Evolutionary conservation across 2,888 invertebrate genomes (phyloP), one percentile per base, ranked within the genome.

Genomic region (Caradrina kadenii): DNA sequence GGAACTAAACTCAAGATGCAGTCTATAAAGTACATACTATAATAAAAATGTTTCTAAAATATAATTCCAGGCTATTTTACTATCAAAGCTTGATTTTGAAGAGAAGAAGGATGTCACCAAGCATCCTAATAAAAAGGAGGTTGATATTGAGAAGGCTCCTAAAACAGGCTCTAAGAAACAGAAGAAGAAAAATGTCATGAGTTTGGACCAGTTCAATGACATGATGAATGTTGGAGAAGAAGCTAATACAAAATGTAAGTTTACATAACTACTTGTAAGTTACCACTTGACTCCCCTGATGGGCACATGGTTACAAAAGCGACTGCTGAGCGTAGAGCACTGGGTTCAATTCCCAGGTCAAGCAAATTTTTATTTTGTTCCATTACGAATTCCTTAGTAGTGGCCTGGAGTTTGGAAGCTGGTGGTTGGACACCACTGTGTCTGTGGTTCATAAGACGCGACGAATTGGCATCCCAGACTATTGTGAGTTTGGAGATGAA

Each of bases 1-100:
- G 35, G 35, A 35, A 7, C 35, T 35, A 35, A 8, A 8, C 35
- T 8, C 35, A 6, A 35, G 13, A 42, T 42, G 13, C 42, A 13
- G 42, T 42, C 35, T 42, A 42, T 4, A 10, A 42, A 15, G 13
- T 42, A 15, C 11, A 42, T 48, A 7, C 52, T 45, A 22, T 53
- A 26, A 26, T 35, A 21, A 17, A 52, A 49, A 50, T 55, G 2
- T 19, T 50, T 17, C 8, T 26, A 19, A 21, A 7, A 31, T 19
- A 73, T 64, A 22, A 45, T 90, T 89, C 11, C 95, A 97, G 96
- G 98, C 98, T 15, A 96, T 98, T 76, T 90, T 98, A 42, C 93
- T 97, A 63, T 98, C 98, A 8, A 97, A 97, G 92, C 92, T 98
- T 71, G 97, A 97, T 83, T 97, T 93, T 90, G 97, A 98, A 90